phyloP scores from a whole-genome alignment of 37 sponge, comb jelly and placozoan genomes.

The Hexactinellida sp. region DNA sequence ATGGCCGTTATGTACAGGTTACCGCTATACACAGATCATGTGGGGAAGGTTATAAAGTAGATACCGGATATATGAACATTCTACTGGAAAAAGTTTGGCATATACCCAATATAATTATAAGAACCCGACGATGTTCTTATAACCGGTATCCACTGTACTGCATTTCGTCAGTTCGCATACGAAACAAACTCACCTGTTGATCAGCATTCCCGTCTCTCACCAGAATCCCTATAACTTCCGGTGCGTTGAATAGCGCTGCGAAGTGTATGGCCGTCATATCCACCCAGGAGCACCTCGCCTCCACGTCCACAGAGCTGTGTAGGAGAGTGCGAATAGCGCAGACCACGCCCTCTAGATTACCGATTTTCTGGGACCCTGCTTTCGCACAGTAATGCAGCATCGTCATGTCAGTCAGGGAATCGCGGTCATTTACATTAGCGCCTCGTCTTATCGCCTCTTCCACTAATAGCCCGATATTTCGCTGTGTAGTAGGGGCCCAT shows the following conservation, averaged over 20 bases:
- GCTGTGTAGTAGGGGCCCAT: conserved; percentile 86
- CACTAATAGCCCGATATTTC: conserved; percentile 56
- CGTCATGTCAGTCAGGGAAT: conserved; percentile 80
- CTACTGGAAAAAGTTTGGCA: too few species aligned
- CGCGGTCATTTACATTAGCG: conserved; percentile 71
- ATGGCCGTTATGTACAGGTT: too few species aligned
- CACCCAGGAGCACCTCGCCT: conserved; percentile 64
- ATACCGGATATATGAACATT: too few species aligned
- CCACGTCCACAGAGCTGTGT: conserved; percentile 59
- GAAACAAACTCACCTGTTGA: background rate
- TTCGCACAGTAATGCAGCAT: conserved; percentile 88
- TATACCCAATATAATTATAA: too few species aligned
- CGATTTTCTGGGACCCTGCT: conserved; percentile 54
- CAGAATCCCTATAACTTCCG: conserved; percentile 40
- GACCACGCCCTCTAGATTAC: conserved; percentile 2
- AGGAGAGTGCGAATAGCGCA: conserved; percentile 9
- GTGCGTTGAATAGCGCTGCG: conserved; percentile 82
- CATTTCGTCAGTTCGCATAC: too few species aligned
- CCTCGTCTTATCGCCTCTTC: conserved; percentile 59
- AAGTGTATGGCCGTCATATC: conserved; percentile 90
- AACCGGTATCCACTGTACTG: too few species aligned
- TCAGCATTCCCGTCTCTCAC: conserved; percentile 29
- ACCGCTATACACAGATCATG: too few species aligned
- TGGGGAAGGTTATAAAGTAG: too few species aligned
- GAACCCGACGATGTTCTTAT: too few species aligned